Percentiles rank a stretch among this genome's conserved stretches.
These are phyloP conservation scores for Polypterus bichir DNA, from an alignment of 2,113 vertebrate species.

Conservation along the genomic window DNA sequence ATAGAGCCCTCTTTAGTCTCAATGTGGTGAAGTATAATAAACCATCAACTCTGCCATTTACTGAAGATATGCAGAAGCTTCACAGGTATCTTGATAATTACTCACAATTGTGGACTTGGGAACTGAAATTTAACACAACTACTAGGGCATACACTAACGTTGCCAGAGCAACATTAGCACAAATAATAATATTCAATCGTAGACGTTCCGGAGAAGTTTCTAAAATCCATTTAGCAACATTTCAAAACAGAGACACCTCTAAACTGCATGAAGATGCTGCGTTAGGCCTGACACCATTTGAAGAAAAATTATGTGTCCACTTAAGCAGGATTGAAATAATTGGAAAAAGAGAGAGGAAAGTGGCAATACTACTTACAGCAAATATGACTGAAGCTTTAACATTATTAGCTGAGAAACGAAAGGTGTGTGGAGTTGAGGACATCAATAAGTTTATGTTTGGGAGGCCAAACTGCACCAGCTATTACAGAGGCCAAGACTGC, in stretches of 20 bases:
- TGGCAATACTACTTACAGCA: conserved; percentile 14
- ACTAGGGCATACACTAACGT: conserved; percentile 18
- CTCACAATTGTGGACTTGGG: neutral
- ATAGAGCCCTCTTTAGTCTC: neutral
- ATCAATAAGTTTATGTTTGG: conserved; percentile 10
- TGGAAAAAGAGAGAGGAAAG: conserved; percentile 15
- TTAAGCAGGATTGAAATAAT: conserved; percentile 12
- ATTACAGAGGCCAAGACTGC: conserved; percentile 15
- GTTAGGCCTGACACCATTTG: conserved; percentile 15
- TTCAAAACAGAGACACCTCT: conserved; percentile 11
- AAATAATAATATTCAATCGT: conserved; percentile 2
- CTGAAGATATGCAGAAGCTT: conserved; percentile 24
- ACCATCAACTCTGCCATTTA: conserved; percentile 17
- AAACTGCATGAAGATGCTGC: conserved; percentile 14
- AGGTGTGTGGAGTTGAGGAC: conserved; percentile 8
- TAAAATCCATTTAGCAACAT: conserved; percentile 14
- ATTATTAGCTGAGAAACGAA: conserved; percentile 7
- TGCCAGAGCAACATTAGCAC: conserved; percentile 11
- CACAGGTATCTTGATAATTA: conserved; percentile 11
- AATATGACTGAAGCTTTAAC: conserved; percentile 10
- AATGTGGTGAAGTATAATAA: neutral
- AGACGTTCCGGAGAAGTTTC: conserved; percentile 3
- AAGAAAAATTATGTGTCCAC: conserved; percentile 10
- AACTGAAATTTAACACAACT: conserved; percentile 1
- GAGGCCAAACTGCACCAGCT: conserved; percentile 9